phyloP scores from a whole-genome alignment of 1,140 invertebrate species.

The Ceratina australensis region DNA sequence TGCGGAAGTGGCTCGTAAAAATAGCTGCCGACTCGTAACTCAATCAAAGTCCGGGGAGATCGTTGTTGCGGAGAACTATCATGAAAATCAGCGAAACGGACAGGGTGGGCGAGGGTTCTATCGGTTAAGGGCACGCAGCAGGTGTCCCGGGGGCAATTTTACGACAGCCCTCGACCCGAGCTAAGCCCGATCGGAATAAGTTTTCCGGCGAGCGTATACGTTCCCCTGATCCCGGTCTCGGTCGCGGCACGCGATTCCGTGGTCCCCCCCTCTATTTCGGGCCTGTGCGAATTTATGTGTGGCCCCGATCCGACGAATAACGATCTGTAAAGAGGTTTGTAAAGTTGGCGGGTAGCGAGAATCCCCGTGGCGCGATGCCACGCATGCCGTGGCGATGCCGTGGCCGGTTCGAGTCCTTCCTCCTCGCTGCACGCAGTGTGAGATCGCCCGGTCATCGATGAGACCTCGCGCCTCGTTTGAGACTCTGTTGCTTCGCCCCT shows the following conservation, averaged over 20 bases:
- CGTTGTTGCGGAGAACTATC: constrained; percentile 16
- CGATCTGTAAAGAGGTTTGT: constrained; percentile 80
- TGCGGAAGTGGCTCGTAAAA: too few relatives aligned
- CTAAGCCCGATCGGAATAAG: constrained; percentile 68
- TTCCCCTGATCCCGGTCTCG: constrained; percentile 25
- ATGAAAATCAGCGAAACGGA: constrained; percentile 33
- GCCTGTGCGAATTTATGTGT: constrained; percentile 69
- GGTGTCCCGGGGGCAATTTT: constrained; percentile 71
- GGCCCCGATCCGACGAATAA: constrained; percentile 75
- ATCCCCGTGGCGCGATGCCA: constrained; percentile 68
- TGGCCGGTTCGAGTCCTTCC: constrained; percentile 51
- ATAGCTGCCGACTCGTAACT: constrained; percentile 14
- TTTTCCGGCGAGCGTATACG: constrained; percentile 59
- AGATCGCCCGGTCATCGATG: constrained; percentile 54
- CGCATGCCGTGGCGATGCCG: too few relatives aligned
- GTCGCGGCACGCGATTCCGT: neutral
- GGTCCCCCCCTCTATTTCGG: constrained; percentile 14
- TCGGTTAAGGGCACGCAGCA: constrained; percentile 65
- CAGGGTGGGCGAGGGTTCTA: constrained; percentile 24
- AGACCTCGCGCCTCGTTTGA: constrained; percentile 45
- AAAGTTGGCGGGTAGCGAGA: constrained; percentile 76
- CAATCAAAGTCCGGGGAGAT: neutral
- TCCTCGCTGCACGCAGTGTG: constrained; percentile 39
- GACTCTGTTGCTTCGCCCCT: constrained; percentile 50
- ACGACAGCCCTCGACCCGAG: constrained; percentile 70